Percentiles rank a stretch among this genome's conserved stretches.
phyloP scores from a whole-genome alignment of 2,797 vertebrate species.

The Rachycentron canadum region DNA sequence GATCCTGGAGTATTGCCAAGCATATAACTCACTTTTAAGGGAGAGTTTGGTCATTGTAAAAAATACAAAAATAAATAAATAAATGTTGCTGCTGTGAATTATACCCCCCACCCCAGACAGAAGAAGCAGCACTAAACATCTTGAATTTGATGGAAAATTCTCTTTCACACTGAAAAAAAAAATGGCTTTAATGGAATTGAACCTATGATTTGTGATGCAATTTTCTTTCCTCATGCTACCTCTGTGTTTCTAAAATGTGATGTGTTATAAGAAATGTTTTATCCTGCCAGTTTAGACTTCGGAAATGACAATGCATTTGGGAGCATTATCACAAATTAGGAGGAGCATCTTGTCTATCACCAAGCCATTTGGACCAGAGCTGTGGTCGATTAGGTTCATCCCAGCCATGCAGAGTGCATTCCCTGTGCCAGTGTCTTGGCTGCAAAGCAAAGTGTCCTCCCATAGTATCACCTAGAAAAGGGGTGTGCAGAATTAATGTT shows the following conservation, averaged over 20 bases:
- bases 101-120: not conserved
- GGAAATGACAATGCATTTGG: constrained; percentile 27
- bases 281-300: constrained; percentile 1
- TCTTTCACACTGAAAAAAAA: not conserved
- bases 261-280: not conserved
- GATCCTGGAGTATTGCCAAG: constrained; percentile 60
- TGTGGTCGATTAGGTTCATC: constrained; percentile 68
- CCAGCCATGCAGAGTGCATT: constrained; percentile 61
- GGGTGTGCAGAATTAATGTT: constrained; percentile 41
- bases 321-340: constrained; percentile 51
- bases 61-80: not conserved
- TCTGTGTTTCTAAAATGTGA: not conserved
- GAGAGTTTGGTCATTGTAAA: constrained; percentile 46
- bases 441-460: constrained; percentile 56
- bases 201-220: not conserved
- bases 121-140: constrained; percentile 10
- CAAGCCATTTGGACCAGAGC: constrained; percentile 65
- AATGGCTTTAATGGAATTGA: constrained; percentile 7
- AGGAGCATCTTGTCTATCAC: constrained; percentile 65
- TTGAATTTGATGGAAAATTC: not conserved
- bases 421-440: constrained; percentile 57
- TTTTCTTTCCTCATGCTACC: not conserved
- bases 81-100: constrained; percentile 23
- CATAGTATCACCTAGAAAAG: constrained; percentile 51
- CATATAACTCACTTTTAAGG: constrained; percentile 63